Evolutionary conservation across 2,113 vertebrate species (phyloP).

Genomic region (Microtus ochrogaster): DNA sequence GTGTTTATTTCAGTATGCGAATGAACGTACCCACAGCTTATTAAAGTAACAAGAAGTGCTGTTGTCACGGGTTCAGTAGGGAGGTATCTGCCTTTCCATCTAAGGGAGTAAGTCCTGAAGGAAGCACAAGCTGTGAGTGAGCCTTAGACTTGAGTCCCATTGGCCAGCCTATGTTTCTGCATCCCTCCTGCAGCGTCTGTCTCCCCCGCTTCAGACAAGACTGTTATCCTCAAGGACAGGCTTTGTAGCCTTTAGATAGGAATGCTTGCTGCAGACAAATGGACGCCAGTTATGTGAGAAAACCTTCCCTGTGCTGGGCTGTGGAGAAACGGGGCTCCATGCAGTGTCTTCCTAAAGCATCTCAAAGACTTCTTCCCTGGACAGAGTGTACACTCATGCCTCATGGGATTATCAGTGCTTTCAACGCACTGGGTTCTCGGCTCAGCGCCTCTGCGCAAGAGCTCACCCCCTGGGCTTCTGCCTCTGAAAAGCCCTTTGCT

Average conservation of each 20-base stretch:
- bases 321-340: background rate
- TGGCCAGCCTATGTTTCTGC: background rate
- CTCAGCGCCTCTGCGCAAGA: background rate
- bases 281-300: background rate
- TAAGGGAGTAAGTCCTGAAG: accelerated
- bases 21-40: background rate
- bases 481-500: constrained; percentile 9
- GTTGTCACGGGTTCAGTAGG: background rate
- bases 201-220: accelerated
- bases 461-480: background rate
- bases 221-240: background rate
- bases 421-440: accelerated
- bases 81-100: background rate
- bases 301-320: background rate
- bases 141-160: background rate
- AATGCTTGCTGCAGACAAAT: background rate
- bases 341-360: background rate
- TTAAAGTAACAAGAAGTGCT: background rate
- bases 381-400: background rate
- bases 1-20: background rate
- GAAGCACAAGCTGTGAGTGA: too few relatives aligned
- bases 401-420: background rate
- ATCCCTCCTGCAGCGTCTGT: accelerated
- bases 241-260: background rate
- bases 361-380: background rate